Evolutionary conservation across 2,113 vertebrate species (phyloP).

Genomic region (Craseonycteris thonglongyai): DNA sequence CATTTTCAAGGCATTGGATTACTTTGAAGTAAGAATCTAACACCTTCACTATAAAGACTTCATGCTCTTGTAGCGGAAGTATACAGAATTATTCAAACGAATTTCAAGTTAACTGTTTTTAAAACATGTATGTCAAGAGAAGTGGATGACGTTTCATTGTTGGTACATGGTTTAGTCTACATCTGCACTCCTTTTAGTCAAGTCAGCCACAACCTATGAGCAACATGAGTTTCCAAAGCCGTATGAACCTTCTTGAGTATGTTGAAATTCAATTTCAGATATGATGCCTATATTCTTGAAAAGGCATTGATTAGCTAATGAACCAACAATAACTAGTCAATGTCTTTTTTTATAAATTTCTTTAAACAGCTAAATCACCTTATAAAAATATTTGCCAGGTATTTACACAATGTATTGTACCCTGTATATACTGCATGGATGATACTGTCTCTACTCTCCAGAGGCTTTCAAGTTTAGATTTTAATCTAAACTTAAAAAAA

Average conservation of each 20-base stretch:
- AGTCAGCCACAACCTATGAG: background rate
- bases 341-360: no score
- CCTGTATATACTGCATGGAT: background rate
- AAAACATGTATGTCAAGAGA: conserved; percentile 3
- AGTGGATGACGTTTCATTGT: background rate
- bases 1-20: background rate
- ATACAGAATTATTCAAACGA: background rate
- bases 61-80: background rate
- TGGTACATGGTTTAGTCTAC: background rate
- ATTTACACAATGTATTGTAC: background rate
- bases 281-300: background rate
- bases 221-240: background rate
- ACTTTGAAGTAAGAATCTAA: background rate
- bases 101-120: background rate
- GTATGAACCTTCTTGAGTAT: background rate
- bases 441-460: background rate
- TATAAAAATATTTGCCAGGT: background rate
- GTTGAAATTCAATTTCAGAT: background rate
- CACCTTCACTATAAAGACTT: background rate
- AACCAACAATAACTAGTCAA: background rate
- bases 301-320: background rate
- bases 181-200: background rate
- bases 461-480: no score
- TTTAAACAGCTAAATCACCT: background rate
- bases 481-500: no score